Evolutionary conservation across 1,140 invertebrate species (phyloP).

Genomic region (Cydia strobilella): DNA sequence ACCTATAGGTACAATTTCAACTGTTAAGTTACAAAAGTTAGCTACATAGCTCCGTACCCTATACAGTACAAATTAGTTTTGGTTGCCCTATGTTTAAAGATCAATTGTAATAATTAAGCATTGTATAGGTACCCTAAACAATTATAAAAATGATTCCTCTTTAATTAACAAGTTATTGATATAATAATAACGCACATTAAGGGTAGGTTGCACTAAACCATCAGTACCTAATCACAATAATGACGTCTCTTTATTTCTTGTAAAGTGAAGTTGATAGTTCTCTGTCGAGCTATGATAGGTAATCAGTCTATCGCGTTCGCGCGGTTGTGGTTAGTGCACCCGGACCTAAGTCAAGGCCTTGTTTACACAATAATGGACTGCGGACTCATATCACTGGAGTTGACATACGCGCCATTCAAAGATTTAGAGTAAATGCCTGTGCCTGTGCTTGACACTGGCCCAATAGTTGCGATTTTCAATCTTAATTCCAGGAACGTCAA

Average conservation of each 20-base stretch:
- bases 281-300: not conserved
- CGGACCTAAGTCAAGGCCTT: not conserved
- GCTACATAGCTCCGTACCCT: not conserved
- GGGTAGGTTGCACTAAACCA: not conserved
- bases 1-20: conserved; percentile 15
- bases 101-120: conserved; percentile 5
- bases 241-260: not conserved
- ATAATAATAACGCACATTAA: not conserved
- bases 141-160: not conserved
- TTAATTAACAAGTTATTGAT: not conserved
- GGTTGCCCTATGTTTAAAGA: conserved; percentile 10
- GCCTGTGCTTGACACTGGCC: too few species aligned
- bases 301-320: not conserved
- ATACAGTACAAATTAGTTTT: not conserved
- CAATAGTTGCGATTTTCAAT: too few species aligned
- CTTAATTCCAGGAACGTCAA: too few species aligned
- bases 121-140: not conserved
- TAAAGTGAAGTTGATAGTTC: not conserved
- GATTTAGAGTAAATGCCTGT: not conserved
- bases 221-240: not conserved
- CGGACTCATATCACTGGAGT: not conserved
- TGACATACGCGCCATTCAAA: not conserved
- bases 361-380: not conserved
- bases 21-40: not conserved
- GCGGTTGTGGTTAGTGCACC: not conserved